A percentile compares a stretch with the other conserved stretches of the same genome.
Evolutionary conservation across 1,140 invertebrate genomes (phyloP).

Genomic region (Pogonognathellus flavescens): DNA sequence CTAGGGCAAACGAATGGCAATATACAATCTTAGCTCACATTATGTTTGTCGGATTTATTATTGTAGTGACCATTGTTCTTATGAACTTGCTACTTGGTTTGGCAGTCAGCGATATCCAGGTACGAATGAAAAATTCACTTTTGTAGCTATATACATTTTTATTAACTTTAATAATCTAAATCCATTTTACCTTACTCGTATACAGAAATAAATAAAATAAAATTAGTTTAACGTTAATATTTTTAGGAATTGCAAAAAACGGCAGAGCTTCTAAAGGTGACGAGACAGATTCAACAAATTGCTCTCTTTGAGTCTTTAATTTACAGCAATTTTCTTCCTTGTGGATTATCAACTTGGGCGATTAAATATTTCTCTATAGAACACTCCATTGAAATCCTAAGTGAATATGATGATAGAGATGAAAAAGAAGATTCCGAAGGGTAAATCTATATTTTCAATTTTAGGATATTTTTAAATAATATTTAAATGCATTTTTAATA

Average conservation of each 20-base stretch:
- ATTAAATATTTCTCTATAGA: conserved; percentile 8
- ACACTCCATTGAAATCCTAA: not conserved
- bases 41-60: conserved; percentile 80
- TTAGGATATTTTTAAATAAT: not conserved
- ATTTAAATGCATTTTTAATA: too few species aligned
- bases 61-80: conserved; percentile 84
- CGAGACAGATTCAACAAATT: conserved; percentile 48
- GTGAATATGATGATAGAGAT: not conserved
- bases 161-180: too few species aligned
- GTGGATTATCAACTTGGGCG: not conserved
- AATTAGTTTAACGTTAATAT: too few species aligned
- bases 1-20: conserved; percentile 69
- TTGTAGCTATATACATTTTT: too few species aligned
- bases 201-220: too few species aligned
- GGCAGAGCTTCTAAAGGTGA: not conserved
- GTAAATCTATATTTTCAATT: not conserved
- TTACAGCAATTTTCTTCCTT: conserved; percentile 36
- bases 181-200: too few species aligned
- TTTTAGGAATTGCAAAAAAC: conserved; percentile 40
- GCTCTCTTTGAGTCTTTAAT: conserved; percentile 40
- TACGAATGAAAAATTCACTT: not conserved
- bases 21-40: conserved; percentile 75
- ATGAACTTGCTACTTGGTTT: conserved; percentile 87
- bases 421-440: not conserved
- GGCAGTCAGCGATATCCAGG: conserved; percentile 78